phyloP scores from a whole-genome alignment of 2,888 invertebrate species.

The Folsomia manolachei region DNA sequence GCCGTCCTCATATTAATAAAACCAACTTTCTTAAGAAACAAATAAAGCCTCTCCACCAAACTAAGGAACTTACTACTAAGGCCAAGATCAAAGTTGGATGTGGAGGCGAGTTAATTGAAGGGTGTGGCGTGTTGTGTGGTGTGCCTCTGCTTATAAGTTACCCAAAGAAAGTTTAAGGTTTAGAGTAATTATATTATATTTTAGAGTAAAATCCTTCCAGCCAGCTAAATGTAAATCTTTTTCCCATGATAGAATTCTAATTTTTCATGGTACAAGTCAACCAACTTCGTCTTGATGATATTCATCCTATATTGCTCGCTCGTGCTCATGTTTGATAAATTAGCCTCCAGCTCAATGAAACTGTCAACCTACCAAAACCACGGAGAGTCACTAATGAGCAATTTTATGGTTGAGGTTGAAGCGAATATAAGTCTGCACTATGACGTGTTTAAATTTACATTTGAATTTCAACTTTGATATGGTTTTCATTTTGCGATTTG shows the following conservation, averaged over 20 bases:
- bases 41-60: too few relatives aligned
- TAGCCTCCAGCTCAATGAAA: not conserved
- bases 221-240: not conserved
- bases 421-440: too few relatives aligned
- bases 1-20: not conserved
- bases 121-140: not conserved
- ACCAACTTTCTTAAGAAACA: too few relatives aligned
- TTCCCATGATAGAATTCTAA: too few relatives aligned
- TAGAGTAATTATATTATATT: not conserved
- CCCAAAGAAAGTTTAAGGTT: not conserved
- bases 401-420: not conserved
- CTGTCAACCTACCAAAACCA: not conserved
- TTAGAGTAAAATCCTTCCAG: not conserved
- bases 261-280: not conserved
- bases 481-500: slow-evolving; percentile 3
- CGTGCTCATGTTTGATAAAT: not conserved
- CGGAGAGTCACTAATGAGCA: not conserved
- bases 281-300: not conserved
- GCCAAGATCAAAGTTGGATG: not conserved
- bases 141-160: too few relatives aligned
- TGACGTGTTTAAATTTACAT: not conserved
- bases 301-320: too few relatives aligned
- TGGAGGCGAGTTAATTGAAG: not conserved
- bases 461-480: not conserved
- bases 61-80: too few relatives aligned